Evolutionary conservation across 2,797 vertebrate genomes (phyloP), one percentile per base, ranked within the genome.

Genomic region (Momotus momota): DNA sequence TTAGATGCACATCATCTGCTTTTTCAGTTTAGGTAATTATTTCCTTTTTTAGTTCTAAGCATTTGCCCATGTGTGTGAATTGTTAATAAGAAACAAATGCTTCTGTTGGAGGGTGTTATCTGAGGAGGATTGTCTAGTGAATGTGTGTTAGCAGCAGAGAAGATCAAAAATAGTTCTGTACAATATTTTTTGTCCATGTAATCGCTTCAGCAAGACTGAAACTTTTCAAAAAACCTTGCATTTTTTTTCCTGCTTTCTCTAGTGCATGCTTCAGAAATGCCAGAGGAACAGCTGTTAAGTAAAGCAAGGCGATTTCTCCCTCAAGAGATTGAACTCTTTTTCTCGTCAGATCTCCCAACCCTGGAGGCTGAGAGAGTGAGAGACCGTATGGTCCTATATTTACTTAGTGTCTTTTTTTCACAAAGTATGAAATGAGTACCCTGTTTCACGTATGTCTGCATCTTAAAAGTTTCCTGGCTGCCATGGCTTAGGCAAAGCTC

Each of bases 401-500:
- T 94, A 3, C 38, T 88, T 41, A 78, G n/a, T 19, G 35, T 54
- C 51, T 35, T 35, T 84, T 84, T 86, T 86, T 45, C 48, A 70
- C 31, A 10, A 49, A 61, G 14, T 73, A 52, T 64, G 26, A 77
- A 79, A 43, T 0, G 5, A 62, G 18, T 71, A 14, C 11, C 7
- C 1, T 1, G 1, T 66, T 84, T 25, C 26, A 48, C 33, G 75
- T 88, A 8, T 4, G 8, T 38, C 35, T 85, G 26, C 14, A 13
- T 46, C 22, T 81, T 79, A 45, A 78, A 86, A 90, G 31, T 6
- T 57, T 83, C 38, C 31, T 70, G 38, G 19, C 8, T 41, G 43
- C 14, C 0, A 0, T 9, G 43, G 9, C 10, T 95, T 72, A 72
- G 29, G 23, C 12, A 52, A 14, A 0, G 0, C 2, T 33, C 15